These are phyloP conservation scores for Montifringilla adamsi DNA, from an alignment of 2,113 vertebrate species.

Conservation along the genomic window DNA sequence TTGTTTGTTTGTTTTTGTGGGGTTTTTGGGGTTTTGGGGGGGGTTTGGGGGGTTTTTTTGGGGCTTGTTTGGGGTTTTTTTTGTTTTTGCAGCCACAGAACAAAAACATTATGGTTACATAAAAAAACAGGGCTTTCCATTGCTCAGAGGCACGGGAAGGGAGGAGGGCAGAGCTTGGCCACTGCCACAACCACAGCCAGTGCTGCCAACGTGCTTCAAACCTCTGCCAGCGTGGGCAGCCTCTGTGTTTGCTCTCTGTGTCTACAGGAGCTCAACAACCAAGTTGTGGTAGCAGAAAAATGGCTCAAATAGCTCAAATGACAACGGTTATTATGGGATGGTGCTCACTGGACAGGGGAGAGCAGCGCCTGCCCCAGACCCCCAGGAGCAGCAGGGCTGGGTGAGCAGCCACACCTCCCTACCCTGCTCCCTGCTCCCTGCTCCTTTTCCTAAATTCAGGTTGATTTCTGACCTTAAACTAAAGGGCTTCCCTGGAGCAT, in stretches of 20 bases:
- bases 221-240: rapidly evolving
- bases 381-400: rapidly evolving
- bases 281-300: neutral
- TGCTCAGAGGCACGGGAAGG: rapidly evolving
- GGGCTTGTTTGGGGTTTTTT: too few relatives aligned
- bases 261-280: neutral
- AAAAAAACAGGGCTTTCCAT: neutral
- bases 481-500: neutral
- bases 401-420: neutral
- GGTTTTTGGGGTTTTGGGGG: too few relatives aligned
- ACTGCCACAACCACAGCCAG: neutral
- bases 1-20: neutral
- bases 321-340: neutral
- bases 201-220: rapidly evolving
- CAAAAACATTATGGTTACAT: neutral
- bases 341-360: neutral
- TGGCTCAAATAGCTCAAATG: neutral
- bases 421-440: rapidly evolving
- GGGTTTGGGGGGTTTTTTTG: too few relatives aligned
- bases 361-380: rapidly evolving
- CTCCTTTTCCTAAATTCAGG: neutral
- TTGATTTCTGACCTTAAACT: neutral
- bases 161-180: neutral
- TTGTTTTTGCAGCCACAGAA: neutral
- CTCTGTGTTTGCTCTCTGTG: neutral